These are phyloP conservation scores for Parnassius orleans DNA, from an alignment of 2,888 invertebrate species.

Conservation along the genomic window DNA sequence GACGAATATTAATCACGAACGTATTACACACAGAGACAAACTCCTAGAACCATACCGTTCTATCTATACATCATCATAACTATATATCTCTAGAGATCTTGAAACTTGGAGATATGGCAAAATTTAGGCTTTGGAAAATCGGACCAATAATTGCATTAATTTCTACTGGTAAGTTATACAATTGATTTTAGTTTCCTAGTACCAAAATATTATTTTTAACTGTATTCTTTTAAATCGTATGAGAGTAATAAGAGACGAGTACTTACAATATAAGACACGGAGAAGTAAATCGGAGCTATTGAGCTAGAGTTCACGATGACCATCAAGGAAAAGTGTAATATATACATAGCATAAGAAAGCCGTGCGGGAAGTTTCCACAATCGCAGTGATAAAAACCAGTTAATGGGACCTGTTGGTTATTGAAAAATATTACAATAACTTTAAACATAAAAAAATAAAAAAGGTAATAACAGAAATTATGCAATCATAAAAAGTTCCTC, in stretches of 20 bases:
- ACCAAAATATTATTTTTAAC: background rate
- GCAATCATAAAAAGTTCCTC: too few relatives aligned
- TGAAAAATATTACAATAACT: background rate
- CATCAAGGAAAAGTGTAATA: conserved; percentile 67
- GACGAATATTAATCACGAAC: too few relatives aligned
- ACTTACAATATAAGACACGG: conserved; percentile 35
- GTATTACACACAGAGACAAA: background rate
- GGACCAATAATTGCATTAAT: background rate
- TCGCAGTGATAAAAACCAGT: conserved; percentile 69
- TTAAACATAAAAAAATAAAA: conserved; percentile 28
- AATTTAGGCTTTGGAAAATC: background rate
- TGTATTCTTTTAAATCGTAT: background rate
- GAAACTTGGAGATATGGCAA: too few relatives aligned
- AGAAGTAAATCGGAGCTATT: conserved; percentile 43
- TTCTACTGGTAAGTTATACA: background rate
- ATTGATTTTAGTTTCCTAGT: background rate
- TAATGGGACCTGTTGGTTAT: conserved; percentile 51
- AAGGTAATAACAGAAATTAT: background rate
- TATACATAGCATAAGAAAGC: conserved; percentile 78
- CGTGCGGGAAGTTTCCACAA: conserved; percentile 74
- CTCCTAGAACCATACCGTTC: background rate
- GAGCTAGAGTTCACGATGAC: conserved; percentile 38
- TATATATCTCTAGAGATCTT: background rate
- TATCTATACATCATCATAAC: background rate
- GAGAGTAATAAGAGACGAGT: background rate